Percentiles rank a stretch among this genome's conserved stretches.
Conservation (phyloP, 2,888 invertebrate species). For the Apamea monoglypha region DNA sequence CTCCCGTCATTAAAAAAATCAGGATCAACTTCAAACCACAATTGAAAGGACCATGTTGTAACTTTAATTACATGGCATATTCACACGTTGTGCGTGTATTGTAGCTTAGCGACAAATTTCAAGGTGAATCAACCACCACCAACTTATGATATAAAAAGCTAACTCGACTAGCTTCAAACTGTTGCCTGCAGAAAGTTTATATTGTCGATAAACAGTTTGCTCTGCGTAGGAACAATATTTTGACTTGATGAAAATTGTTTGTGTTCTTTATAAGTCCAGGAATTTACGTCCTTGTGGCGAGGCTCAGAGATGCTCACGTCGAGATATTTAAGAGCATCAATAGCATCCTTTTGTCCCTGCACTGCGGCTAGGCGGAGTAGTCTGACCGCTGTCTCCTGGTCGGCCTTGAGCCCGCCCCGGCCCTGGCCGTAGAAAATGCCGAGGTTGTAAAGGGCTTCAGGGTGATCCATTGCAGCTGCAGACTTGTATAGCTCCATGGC, state of each 20-base stretch:
- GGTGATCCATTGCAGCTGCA: slow-evolving; percentile 92
- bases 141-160: slow-evolving; percentile 41
- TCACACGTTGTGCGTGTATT: slow-evolving; percentile 46
- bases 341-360: slow-evolving; percentile 90
- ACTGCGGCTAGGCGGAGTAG: slow-evolving; percentile 90
- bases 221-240: slow-evolving; percentile 78
- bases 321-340: slow-evolving; percentile 85
- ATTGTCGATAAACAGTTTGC: slow-evolving; percentile 83
- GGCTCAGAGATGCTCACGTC: slow-evolving; percentile 74
- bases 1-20: slow-evolving; percentile 23
- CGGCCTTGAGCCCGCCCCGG: slow-evolving; percentile 89
- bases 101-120: slow-evolving; percentile 49
- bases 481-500: slow-evolving; percentile 92
- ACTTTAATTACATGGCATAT: slow-evolving; percentile 52
- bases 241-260: slow-evolving; percentile 71
- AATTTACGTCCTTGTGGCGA: slow-evolving; percentile 64
- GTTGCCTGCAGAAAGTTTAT: slow-evolving; percentile 72
- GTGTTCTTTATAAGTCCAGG: slow-evolving; percentile 72
- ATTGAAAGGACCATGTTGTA: slow-evolving; percentile 22
- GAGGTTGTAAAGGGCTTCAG: slow-evolving; percentile 92
- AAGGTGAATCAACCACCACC: slow-evolving; percentile 58
- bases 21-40: slow-evolving; percentile 13
- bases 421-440: slow-evolving; percentile 93
- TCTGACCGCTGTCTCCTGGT: slow-evolving; percentile 87
- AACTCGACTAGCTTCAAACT: slow-evolving; percentile 73